Evolutionary conservation across 2,888 invertebrate genomes (phyloP).

Genomic region (Fabriciana adippe): DNA sequence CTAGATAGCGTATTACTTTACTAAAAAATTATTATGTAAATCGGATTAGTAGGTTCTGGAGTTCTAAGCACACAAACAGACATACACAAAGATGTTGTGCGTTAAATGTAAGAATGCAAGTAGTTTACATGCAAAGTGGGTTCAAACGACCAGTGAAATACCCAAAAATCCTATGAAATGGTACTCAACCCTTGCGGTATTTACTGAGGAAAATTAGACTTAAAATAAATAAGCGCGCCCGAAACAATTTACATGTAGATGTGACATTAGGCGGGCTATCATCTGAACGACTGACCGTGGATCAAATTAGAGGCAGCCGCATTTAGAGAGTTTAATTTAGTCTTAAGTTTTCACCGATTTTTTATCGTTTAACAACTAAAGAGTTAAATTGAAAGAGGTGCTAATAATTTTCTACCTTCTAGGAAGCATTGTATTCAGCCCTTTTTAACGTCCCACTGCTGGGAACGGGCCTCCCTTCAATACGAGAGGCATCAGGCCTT

Average conservation of each 20-base stretch:
- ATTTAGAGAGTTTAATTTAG: conserved; percentile 32
- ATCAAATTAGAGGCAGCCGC: conserved; percentile 44
- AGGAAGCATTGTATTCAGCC: too few species aligned
- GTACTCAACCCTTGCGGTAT: conserved; percentile 66
- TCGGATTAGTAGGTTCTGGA: too few species aligned
- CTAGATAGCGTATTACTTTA: too few species aligned
- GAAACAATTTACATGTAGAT: conserved; percentile 81
- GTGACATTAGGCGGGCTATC: conserved; percentile 67
- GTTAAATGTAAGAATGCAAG: background rate
- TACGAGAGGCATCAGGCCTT: too few species aligned
- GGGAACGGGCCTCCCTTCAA: too few species aligned
- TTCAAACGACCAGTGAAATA: background rate
- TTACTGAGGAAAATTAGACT: conserved; percentile 73
- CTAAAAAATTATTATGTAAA: too few species aligned
- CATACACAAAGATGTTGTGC: too few species aligned
- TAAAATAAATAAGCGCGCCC: conserved; percentile 73
- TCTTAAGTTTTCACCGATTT: conserved; percentile 37
- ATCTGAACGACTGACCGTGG: conserved; percentile 45
- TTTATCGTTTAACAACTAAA: background rate
- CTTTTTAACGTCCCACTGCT: too few species aligned
- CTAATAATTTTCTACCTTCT: too few species aligned
- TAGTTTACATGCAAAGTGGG: background rate
- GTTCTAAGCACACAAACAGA: too few species aligned
- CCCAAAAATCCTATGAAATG: conserved; percentile 14
- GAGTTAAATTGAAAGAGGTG: background rate